Conservation (phyloP, 2,888 invertebrate species). For the Hyposoter didymator region DNA sequence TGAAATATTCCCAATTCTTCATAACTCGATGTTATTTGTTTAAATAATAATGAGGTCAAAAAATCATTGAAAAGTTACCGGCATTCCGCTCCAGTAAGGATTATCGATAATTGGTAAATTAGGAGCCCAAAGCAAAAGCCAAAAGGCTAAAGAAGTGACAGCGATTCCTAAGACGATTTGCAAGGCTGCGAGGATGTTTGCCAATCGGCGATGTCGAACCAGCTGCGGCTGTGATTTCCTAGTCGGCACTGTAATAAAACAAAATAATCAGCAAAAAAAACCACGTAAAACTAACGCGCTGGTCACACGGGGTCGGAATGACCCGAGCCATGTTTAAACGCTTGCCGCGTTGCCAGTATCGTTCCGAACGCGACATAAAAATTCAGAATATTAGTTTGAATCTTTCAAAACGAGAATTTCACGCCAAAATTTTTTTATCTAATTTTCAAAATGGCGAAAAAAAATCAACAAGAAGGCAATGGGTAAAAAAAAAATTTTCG, state of each 20-base stretch:
- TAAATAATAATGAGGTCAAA: background rate
- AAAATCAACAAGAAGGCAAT: too few relatives aligned
- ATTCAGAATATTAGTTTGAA: too few relatives aligned
- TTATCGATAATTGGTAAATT: constrained; percentile 86
- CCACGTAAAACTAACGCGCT: background rate
- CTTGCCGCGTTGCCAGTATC: too few relatives aligned
- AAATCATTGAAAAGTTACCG: constrained; percentile 83
- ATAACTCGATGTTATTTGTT: background rate
- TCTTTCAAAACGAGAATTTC: too few relatives aligned
- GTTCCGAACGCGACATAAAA: too few relatives aligned
- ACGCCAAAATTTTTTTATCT: too few relatives aligned
- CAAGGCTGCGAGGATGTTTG: constrained; percentile 84
- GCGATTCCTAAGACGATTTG: constrained; percentile 86
- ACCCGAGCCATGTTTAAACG: too few relatives aligned
- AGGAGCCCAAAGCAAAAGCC: constrained; percentile 87
- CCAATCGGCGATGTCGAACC: constrained; percentile 84
- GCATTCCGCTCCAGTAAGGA: constrained; percentile 88
- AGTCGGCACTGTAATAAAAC: constrained; percentile 82
- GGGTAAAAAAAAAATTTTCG: too few relatives aligned
- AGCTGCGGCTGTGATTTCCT: constrained; percentile 85
- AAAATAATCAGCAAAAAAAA: background rate
- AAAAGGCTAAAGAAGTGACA: constrained; percentile 86
- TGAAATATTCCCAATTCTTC: background rate
- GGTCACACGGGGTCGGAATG: too few relatives aligned
- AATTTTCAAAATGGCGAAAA: too few relatives aligned